Conservation (phyloP, 92 coral and sea anemone species). For the Porites lobata region DNA sequence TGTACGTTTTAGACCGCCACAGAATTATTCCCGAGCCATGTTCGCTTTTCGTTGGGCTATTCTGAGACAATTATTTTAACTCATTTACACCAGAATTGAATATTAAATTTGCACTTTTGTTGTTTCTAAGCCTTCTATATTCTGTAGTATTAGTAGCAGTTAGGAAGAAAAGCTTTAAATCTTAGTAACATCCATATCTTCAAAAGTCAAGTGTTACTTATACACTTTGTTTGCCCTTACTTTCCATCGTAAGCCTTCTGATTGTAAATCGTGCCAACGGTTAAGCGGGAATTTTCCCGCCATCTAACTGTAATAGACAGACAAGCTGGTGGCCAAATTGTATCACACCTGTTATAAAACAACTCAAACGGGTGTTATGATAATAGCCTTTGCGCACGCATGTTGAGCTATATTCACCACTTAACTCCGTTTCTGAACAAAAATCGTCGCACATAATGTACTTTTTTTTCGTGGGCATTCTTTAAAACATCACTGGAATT, state of each 20-base stretch:
- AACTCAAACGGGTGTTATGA: not conserved
- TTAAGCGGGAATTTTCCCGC: slow-evolving; percentile 35
- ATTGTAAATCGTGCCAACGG: not conserved
- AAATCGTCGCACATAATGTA: too few species aligned
- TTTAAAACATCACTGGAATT: too few species aligned
- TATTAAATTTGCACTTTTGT: not conserved
- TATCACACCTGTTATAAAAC: not conserved
- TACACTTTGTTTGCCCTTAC: not conserved
- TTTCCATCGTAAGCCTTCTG: not conserved
- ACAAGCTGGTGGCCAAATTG: slow-evolving; percentile 5
- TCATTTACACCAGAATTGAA: too few species aligned
- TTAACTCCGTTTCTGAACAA: too few species aligned
- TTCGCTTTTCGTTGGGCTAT: not conserved
- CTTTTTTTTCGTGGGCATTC: too few species aligned
- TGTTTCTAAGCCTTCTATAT: not conserved
- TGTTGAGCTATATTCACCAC: too few species aligned
- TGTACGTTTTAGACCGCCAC: too few species aligned
- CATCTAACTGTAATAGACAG: slow-evolving; percentile 13
- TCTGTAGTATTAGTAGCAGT: not conserved
- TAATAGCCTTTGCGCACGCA: not conserved
- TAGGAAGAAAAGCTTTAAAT: not conserved
- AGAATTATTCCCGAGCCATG: too few species aligned
- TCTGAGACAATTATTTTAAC: not conserved
- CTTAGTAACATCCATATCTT: too few species aligned
- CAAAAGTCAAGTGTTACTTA: not conserved